These are phyloP conservation scores for Lycaena phlaeas DNA, from an alignment of 2,888 invertebrate species.

Conservation along the genomic window DNA sequence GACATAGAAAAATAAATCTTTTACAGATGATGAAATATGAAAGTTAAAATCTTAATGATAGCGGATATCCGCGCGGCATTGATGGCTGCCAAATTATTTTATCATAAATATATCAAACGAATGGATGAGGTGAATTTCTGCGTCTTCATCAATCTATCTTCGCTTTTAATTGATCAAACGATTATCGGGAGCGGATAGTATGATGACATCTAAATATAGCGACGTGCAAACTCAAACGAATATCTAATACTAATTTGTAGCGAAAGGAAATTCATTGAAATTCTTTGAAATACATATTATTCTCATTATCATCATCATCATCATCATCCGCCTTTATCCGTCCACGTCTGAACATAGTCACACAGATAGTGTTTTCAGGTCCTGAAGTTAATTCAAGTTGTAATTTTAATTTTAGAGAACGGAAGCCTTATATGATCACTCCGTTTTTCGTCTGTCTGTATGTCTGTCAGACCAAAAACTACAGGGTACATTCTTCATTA, in stretches of 20 bases:
- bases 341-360: too few species aligned
- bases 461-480: too few species aligned
- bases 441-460: too few species aligned
- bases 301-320: too few species aligned
- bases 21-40: not conserved
- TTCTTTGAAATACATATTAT: too few species aligned
- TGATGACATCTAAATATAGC: conserved; percentile 25
- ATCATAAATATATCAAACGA: conserved; percentile 42
- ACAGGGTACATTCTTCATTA: too few species aligned
- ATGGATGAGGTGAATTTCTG: conserved; percentile 41
- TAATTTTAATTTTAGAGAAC: too few species aligned
- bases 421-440: too few species aligned
- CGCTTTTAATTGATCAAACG: conserved; percentile 49
- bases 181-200: conserved; percentile 32
- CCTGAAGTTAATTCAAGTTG: too few species aligned
- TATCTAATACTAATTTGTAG: conserved; percentile 24
- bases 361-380: too few species aligned
- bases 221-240: conserved; percentile 23
- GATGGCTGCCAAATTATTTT: conserved; percentile 39
- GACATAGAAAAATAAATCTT: too few species aligned
- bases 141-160: conserved; percentile 50
- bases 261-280: conserved; percentile 10
- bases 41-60: conserved; percentile 8
- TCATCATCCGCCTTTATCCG: too few species aligned
- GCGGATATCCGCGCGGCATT: conserved; percentile 36